Base-by-base conservation (phyloP, 2,888 invertebrate species). In the Sesamia inferens region DNA sequence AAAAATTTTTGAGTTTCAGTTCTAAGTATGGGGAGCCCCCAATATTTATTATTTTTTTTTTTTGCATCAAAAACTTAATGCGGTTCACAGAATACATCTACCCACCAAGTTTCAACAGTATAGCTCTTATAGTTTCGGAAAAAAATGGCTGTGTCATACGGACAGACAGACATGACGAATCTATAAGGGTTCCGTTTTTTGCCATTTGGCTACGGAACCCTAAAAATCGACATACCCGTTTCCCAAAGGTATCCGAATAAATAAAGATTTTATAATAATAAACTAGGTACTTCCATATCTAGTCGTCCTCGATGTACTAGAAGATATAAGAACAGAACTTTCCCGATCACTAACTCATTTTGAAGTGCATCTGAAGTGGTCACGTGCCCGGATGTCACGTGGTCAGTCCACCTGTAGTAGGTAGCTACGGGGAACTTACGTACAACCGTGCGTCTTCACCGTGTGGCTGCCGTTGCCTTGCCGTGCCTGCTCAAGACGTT, bases 321-420 rank as follows among this genome's bases (percentile, higher is more conserved):
- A 68, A 10, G 19, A 59, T 68, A 75, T 76, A 66, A 31, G 54
- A 55, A 66, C 51, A 68, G 24, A 81, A 84, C 76, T 86, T 79
- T 85, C 73, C 70, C 59, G 39, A 55, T 14, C 79, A 69, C 63
- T 62, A 66, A 71, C 57, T 67, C 44, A 54, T 71, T 61, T 68
- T 85, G 83, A 81, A 85, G 76, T 85, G 88, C 85, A 88, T 75
- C 77, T 83, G 84, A 83, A 84, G 75, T 73, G 62, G 62, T 81
- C 88, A 85, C 88, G 87, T 79, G 87, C 4, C 4, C 1, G 6
- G 24, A 10, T 44, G 64, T 87, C 86, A 86, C 86, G 84, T 77
- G 84, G 39, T 42, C 44, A 19, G 24, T 31, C 47, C 84, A 78
- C 75, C 78, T 79, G 31, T 31, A 31, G 31, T 31, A 31, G 31